Evolutionary conservation across 2,113 vertebrate genomes (phyloP), one percentile per base, ranked within the genome.

Genomic region (Lagopus muta): DNA sequence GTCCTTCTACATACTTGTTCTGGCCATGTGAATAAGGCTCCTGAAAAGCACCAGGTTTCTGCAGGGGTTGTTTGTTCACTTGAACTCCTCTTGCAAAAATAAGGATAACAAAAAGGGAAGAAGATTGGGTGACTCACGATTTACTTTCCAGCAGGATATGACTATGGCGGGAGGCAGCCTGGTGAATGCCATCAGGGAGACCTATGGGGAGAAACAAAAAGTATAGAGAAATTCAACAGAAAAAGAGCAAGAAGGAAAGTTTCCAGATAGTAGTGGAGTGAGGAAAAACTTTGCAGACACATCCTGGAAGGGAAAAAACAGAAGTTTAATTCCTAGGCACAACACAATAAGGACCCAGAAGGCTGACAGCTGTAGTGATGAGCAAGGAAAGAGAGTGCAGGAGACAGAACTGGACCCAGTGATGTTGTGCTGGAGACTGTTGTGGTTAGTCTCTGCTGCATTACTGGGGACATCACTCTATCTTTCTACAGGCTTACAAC

Each of bases 1-100:
- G 75, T 61, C 79, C 72, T 72, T 94, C 82, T 65, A 78, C 16
- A 54, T 72, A 70, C 38, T 92, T 57, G 30, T 86, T 93, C 73
- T 92, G 89, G 82, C 91, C 76, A 64, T 16, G 55, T 92, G 50
- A 77, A 80, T 82, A 86, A 93, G 60, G 74, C 24, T 89, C 45
- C 72, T 80, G 55, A 95, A 92, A 95, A 72, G 73, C 73, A 97
- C 65, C 94, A 97, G 90, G 86, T 94, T 66, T 54, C 82, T 43
- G 5, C 21, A 27, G 13, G 40, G 28, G 32, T 38, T 81, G 72
- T 61, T 70, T 92, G 79, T 94, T 95, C 88, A 58, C 71, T 92
- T 92, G 93, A 94, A 78, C 83, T 94, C 73, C 58, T 32, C 72
- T 90, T 86, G 65, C 52, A 81, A 88, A 90, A 94, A 81, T 88